Conservation (phyloP, 2,797 vertebrate species). For the Morus bassanus region DNA sequence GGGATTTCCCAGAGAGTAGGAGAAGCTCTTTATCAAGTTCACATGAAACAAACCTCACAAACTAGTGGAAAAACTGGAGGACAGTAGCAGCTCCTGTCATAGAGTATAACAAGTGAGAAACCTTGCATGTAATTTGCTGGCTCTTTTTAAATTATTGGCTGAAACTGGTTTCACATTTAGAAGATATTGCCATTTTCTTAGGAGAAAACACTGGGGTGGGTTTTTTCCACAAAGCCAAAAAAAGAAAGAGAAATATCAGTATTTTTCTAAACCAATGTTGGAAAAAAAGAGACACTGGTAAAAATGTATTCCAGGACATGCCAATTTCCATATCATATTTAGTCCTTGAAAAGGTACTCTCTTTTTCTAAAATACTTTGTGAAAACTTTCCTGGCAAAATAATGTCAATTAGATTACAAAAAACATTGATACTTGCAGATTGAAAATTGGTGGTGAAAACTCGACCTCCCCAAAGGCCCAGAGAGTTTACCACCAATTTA, state of each 20-base stretch:
- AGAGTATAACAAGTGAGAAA: not conserved
- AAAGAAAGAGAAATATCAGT: not conserved
- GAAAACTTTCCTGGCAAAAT: slow-evolving; percentile 16
- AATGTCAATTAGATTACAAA: not conserved
- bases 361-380: not conserved
- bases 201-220: not conserved
- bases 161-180: not conserved
- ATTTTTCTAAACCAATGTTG: not conserved
- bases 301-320: not conserved
- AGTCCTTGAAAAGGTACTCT: not conserved
- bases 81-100: not conserved
- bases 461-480: not conserved
- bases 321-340: not conserved
- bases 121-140: not conserved
- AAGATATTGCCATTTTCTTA: not conserved
- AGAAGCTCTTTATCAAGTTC: not conserved
- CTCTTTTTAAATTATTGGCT: not conserved
- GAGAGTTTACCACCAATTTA: not conserved
- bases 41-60: not conserved
- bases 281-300: not conserved
- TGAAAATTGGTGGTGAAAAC: not conserved
- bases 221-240: not conserved
- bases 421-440: not conserved
- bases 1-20: not conserved
- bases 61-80: not conserved